phyloP scores from a whole-genome alignment of 2,888 invertebrate species.

The Cybosia mesomella region DNA sequence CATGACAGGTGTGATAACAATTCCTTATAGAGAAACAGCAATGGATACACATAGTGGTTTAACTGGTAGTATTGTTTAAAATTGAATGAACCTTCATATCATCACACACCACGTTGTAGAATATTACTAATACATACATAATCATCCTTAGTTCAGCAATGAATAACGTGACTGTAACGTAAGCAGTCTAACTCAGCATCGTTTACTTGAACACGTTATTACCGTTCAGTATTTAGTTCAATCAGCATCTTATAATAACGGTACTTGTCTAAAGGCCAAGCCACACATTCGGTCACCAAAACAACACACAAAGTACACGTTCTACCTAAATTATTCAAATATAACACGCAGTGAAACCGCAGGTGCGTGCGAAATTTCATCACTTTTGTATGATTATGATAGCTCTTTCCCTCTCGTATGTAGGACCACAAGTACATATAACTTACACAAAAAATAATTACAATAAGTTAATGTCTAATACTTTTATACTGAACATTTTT shows the following conservation, averaged over 20 bases:
- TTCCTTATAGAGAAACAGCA: too few relatives aligned
- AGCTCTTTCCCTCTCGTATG: slow-evolving; percentile 27
- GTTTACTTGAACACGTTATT: slow-evolving; percentile 59
- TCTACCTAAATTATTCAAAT: slow-evolving; percentile 47
- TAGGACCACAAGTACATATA: slow-evolving; percentile 18
- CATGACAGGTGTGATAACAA: too few relatives aligned
- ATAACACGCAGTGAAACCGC: slow-evolving; percentile 41
- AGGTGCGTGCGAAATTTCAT: slow-evolving; percentile 51
- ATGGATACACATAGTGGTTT: too few relatives aligned
- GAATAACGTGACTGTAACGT: slow-evolving; percentile 26
- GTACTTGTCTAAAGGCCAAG: slow-evolving; percentile 29
- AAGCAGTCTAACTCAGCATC: slow-evolving; percentile 35
- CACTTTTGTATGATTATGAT: slow-evolving; percentile 43
- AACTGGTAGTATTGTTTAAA: too few relatives aligned
- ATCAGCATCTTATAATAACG: slow-evolving; percentile 47
- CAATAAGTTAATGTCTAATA: not conserved
- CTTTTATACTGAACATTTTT: not conserved
- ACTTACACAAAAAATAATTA: slow-evolving; percentile 12
- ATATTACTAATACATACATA: slow-evolving; percentile 18
- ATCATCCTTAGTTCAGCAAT: slow-evolving; percentile 24
- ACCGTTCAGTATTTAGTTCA: slow-evolving; percentile 61
- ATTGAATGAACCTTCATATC: too few relatives aligned
- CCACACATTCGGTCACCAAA: slow-evolving; percentile 19
- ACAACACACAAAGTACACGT: slow-evolving; percentile 23
- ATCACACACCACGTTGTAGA: slow-evolving; percentile 10